Base-by-base conservation (phyloP, 2,113 vertebrate genomes). In the Ptyas mucosa region DNA sequence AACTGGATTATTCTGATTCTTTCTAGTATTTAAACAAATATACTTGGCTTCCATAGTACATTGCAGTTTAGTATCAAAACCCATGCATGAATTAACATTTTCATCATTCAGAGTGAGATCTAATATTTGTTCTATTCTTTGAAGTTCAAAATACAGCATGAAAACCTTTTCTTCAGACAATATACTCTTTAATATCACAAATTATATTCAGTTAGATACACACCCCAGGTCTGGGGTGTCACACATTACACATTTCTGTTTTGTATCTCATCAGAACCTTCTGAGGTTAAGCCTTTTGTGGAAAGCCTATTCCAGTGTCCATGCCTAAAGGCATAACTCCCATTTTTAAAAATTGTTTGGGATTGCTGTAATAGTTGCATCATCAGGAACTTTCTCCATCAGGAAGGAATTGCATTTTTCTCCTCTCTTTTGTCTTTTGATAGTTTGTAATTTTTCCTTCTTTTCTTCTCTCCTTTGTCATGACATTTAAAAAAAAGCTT, bases 41-140 rank as follows among this genome's bases (percentile, higher is more conserved):
- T 51, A 87, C 24, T 12, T 52, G 85, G 2, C 12, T 52, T 87
- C 85, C 23, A 29, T 87, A 29, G 24, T 29, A 87, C 1, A 1
- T 29, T 21, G 23, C 20, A 10, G 87, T 53, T 21, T 5, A 88
- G 53, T 87, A 87, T 88, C 29, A n/a, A 88, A 52, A 87, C 86
- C 85, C 49, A 87, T 52, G 26, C 24, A 87, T 29, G 12, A 49
- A 51, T 39, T 81, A 81, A 81, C 6, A 81, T 26, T 51, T 49
- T 86, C 46, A 86, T 87, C 58, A 61, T 0, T 90, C 95, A 53
- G 46, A 90, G 81, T 92, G 94, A 90, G 61, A 87, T 88, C 57
- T 58, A 39, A 53, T 92, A 51, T 93, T 21, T 39, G 94, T 91
- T 91, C 89, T 55, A 14, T 64, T 69, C 64, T 69, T 55, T 85